Evolutionary conservation across 2,113 vertebrate genomes (phyloP), one percentile per base, ranked within the genome.

Genomic region (Phaetusa simplex): DNA sequence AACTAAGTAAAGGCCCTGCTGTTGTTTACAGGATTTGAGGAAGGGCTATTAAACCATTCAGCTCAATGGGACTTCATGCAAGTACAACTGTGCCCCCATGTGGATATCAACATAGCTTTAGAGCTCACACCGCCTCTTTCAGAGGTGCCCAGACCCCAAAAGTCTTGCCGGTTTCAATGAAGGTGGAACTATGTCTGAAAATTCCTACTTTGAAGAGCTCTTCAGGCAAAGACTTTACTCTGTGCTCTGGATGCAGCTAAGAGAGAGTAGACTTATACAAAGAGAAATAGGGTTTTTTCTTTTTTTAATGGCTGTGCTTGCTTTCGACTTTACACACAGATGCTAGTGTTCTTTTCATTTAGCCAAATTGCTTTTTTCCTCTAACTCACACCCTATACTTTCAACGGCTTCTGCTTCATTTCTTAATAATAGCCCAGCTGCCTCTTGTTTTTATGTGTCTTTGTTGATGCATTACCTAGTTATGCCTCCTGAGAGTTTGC

Each of bases 81-180:
- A 95, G 93, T 61, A 95, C 96, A 93, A 96, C 95, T 97, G 86
- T 97, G 95, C 95, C 95, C 95, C 96, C 96, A 89, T 21, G 96
- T 97, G 97, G 97, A 95, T 93, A 56, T 27, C 65, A 62, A 52
- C 27, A 38, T 2, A 24, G 77, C 56, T 79, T 79, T 85, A 34
- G 83, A 82, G 69, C 36, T 88, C 40, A 45, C 24, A 11, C 23
- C 0, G 0, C 73, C 61, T 85, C 62, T 61, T 67, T 49, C 27
- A 29, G 55, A 69, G 72, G 11, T 49, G n/a, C 61, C 36, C 73
- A 65, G 36, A 55, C 66, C 62, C 73, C 86, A 89, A 49, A 91
- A 76, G 9, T 47, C 55, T 30, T 36, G 0, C 50, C 70, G 30
- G 13, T 15, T 77, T 66, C 70, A 15, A 24, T 45, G 26, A 30